Percentiles rank a stretch among this genome's conserved stretches.
Evolutionary conservation across 1,140 invertebrate species (phyloP).

Genomic region (Pseudomyrmex cubaensis): DNA sequence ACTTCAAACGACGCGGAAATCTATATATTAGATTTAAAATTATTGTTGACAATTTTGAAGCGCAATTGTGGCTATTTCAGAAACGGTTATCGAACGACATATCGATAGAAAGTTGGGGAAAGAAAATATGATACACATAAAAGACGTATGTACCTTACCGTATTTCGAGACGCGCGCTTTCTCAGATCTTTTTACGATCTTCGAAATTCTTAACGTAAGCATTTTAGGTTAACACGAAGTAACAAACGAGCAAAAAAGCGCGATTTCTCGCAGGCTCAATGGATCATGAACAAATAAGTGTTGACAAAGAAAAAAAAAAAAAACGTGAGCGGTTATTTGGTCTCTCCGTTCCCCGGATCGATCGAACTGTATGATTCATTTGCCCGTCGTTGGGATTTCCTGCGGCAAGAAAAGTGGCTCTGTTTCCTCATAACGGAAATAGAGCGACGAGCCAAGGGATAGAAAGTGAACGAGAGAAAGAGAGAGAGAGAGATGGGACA

Average conservation of each 20-base stretch:
- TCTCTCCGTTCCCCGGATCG: slow-evolving; percentile 25
- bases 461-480: too few species aligned
- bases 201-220: slow-evolving; percentile 33
- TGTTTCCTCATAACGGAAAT: slow-evolving; percentile 64
- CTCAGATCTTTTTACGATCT: neutral
- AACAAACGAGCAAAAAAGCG: neutral
- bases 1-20: slow-evolving; percentile 1
- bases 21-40: neutral
- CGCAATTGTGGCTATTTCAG: neutral
- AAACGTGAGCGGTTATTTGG: slow-evolving; percentile 26
- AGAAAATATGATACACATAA: neutral
- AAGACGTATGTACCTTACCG: neutral
- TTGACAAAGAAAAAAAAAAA: neutral
- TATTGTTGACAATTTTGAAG: slow-evolving; percentile 1
- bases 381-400: slow-evolving; percentile 49
- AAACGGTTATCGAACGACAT: neutral
- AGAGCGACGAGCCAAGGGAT: slow-evolving; percentile 34
- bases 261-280: slow-evolving; percentile 36
- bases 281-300: slow-evolving; percentile 23
- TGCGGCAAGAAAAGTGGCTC: slow-evolving; percentile 51
- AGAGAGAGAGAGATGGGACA: slow-evolving; percentile 9
- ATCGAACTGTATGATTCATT: slow-evolving; percentile 69
- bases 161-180: slow-evolving; percentile 4
- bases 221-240: slow-evolving; percentile 16
- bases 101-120: too few species aligned